A percentile compares a stretch with the other conserved stretches of the same genome.
Conservation (phyloP, 92 coral and sea anemone genomes). For the Nematostella vectensis region DNA sequence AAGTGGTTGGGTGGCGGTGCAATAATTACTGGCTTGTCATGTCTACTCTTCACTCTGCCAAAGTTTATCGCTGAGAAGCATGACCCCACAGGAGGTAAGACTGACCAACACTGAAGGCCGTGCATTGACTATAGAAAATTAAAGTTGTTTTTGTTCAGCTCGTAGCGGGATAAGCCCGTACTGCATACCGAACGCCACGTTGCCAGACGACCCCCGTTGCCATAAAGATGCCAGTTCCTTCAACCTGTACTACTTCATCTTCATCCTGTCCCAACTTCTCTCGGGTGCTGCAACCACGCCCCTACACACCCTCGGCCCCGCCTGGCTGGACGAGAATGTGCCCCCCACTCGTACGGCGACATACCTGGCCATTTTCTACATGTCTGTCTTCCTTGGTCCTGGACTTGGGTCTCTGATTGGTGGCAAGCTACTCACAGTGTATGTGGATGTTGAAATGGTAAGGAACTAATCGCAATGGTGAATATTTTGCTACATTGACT, state of each 20-base stretch:
- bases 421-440: conserved; percentile 21
- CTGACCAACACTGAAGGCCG: background rate
- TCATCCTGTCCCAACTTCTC: conserved; percentile 20
- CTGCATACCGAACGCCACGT: conserved; percentile 5
- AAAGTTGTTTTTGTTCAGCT: background rate
- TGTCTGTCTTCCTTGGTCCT: conserved; percentile 21
- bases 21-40: conserved; percentile 24
- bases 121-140: background rate
- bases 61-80: conserved; percentile 7
- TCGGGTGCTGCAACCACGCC: conserved; percentile 30
- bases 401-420: conserved; percentile 26
- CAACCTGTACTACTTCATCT: conserved; percentile 9
- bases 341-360: conserved; percentile 12
- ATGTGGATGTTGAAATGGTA: conserved; percentile 19
- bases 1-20: conserved; percentile 31
- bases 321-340: conserved; percentile 36
- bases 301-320: conserved; percentile 18
- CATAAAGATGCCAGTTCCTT: background rate
- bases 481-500: background rate
- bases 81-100: conserved; percentile 20
- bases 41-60: conserved; percentile 15
- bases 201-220: conserved; percentile 4
- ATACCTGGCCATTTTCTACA: conserved; percentile 18
- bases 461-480: no score
- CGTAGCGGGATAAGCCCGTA: background rate